A percentile compares a stretch with the other conserved stretches of the same genome.
These are phyloP conservation scores for Botia almorhae DNA, from an alignment of 2,797 vertebrate genomes.

Conservation along the genomic window DNA sequence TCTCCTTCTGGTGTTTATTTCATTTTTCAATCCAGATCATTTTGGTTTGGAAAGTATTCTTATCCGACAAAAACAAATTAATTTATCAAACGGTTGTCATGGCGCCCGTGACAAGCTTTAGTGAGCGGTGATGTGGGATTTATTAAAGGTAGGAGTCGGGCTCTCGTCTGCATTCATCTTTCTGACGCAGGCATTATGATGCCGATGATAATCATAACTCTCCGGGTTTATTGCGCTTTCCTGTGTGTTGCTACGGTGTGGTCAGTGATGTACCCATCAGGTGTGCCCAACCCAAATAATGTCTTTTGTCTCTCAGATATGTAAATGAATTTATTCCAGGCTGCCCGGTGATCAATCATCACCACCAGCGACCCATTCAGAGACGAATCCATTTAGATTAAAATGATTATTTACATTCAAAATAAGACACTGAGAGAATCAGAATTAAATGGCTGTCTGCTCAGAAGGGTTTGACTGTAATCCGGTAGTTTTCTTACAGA, in stretches of 20 bases:
- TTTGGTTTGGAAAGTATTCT: constrained; percentile 65
- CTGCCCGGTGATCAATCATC: constrained; percentile 75
- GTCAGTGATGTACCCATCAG: constrained; percentile 61
- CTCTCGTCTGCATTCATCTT: constrained; percentile 80
- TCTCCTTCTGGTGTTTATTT: constrained; percentile 42
- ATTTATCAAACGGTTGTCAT: constrained; percentile 84
- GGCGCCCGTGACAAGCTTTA: constrained; percentile 69
- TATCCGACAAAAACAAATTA: constrained; percentile 72
- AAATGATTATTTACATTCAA: constrained; percentile 49
- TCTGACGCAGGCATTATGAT: constrained; percentile 80
- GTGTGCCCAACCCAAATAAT: constrained; percentile 74
- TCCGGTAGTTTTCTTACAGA: constrained; percentile 44
- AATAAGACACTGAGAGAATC: constrained; percentile 47
- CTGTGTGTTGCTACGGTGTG: constrained; percentile 44
- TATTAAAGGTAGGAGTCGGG: constrained; percentile 75
- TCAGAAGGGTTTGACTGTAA: constrained; percentile 48
- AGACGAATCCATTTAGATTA: constrained; percentile 60
- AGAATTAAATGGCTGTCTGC: constrained; percentile 42
- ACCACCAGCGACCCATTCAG: constrained; percentile 24
- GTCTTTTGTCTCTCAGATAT: constrained; percentile 68
- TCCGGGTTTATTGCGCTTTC: constrained; percentile 73
- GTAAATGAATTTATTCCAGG: constrained; percentile 72
- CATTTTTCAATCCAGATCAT: constrained; percentile 70
- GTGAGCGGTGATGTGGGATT: constrained; percentile 73
- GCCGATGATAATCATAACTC: constrained; percentile 78